Conservation (phyloP, 2,888 invertebrate species). For the Tyria jacobaeae region DNA sequence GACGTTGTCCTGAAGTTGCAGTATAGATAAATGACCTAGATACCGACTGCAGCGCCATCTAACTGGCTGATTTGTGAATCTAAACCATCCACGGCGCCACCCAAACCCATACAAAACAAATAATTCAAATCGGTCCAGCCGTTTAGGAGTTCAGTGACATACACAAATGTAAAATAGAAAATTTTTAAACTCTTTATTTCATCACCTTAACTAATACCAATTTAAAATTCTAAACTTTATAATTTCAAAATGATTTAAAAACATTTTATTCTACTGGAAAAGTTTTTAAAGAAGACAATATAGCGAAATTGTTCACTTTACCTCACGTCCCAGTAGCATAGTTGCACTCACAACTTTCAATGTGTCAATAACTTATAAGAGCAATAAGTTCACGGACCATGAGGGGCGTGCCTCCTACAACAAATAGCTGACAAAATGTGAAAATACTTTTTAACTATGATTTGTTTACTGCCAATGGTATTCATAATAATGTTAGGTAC, state of each 20-base stretch:
- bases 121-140: too few relatives aligned
- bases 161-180: too few relatives aligned
- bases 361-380: slow-evolving; percentile 69
- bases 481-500: background rate
- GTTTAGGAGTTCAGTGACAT: too few relatives aligned
- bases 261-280: background rate
- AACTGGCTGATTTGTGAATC: too few relatives aligned
- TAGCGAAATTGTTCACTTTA: slow-evolving; percentile 11
- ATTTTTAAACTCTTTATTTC: too few relatives aligned
- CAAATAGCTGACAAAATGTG: slow-evolving; percentile 67
- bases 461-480: slow-evolving; percentile 57
- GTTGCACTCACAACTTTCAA: slow-evolving; percentile 54
- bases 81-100: too few relatives aligned
- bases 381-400: slow-evolving; percentile 74
- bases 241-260: background rate
- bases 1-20: too few relatives aligned
- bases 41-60: too few relatives aligned
- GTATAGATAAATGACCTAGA: too few relatives aligned
- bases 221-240: too few relatives aligned
- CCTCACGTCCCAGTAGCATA: slow-evolving; percentile 13
- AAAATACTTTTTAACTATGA: slow-evolving; percentile 69
- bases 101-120: too few relatives aligned
- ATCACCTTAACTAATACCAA: too few relatives aligned
- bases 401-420: slow-evolving; percentile 61
- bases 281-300: background rate